Evolutionary conservation across 2,113 vertebrate genomes (phyloP), one percentile per base, ranked within the genome.

Genomic region (Melanocharis versteri): DNA sequence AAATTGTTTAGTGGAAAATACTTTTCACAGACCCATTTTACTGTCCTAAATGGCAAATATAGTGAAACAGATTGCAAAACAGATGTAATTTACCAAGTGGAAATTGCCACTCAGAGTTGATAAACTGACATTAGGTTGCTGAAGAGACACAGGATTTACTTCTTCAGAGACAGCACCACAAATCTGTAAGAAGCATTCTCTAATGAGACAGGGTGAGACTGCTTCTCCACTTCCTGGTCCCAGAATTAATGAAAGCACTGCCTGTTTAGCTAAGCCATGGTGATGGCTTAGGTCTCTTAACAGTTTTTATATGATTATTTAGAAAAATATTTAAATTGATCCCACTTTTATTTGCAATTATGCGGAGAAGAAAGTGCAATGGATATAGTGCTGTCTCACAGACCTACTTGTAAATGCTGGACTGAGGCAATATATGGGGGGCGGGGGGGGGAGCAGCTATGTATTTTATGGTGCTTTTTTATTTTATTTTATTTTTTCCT

Each of bases 21-120:
- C 50, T 77, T 90, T 65, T 83, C 66, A 83, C 33, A 71, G 70
- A 85, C 60, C 28, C 47, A 26, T 92, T 83, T 83, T 81, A 85
- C 92, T 95, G 45, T 73, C 87, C 78, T 96, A 83, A 96, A 83
- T 89, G 77, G 79, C 71, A 95, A 93, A 90, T 92, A 64, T 40
- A 93, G 85, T 86, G 81, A 96, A 96, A 86, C 91, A 93, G 68
- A 96, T 85, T 83, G 87, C 83, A 87, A 95, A 85, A 21, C 16
- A 85, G 42, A 92, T 96, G 80, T 92, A 45, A 97, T 94, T 96
- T 93, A 61, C 80, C 53, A 81, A 62, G 66, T 93, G 87, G 73
- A 97, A 95, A 92, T 94, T 94, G 79, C 80, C 71, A 93, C 80
- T 92, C 37, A 27, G 78, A 47, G 58, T 71, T 94, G 66, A 57